phyloP scores from a whole-genome alignment of 2,888 invertebrate genomes.

The Carpatolechia fugitivella region DNA sequence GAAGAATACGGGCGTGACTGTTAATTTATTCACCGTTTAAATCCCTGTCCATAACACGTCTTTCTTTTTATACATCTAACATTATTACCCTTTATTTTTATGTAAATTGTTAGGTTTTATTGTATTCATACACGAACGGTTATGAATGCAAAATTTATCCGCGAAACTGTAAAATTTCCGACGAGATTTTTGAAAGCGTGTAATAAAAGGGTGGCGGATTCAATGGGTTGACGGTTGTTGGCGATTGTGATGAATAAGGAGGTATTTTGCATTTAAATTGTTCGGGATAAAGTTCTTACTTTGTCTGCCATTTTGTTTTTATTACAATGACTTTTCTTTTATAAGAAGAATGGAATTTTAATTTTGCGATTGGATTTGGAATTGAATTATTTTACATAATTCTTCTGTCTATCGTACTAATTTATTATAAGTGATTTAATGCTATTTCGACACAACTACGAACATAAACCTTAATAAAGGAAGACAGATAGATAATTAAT shows the following conservation, averaged over 20 bases:
- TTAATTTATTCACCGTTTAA: too few relatives aligned
- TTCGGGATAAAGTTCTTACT: not conserved
- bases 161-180: slow-evolving; percentile 14
- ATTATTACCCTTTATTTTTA: slow-evolving; percentile 40
- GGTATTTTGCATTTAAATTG: not conserved
- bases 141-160: slow-evolving; percentile 19
- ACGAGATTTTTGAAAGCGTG: not conserved
- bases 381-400: too few relatives aligned
- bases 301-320: not conserved
- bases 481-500: too few relatives aligned
- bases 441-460: too few relatives aligned
- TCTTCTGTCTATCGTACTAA: too few relatives aligned
- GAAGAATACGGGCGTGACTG: too few relatives aligned
- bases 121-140: slow-evolving; percentile 29
- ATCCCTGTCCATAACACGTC: not conserved
- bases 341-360: too few relatives aligned
- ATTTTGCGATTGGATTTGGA: too few relatives aligned
- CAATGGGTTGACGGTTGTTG: slow-evolving; percentile 2
- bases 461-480: too few relatives aligned
- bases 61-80: not conserved
- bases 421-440: too few relatives aligned
- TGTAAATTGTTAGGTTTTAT: slow-evolving; percentile 52
- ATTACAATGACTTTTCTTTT: too few relatives aligned
- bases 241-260: not conserved
- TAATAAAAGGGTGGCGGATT: not conserved